Evolutionary conservation across 2,888 invertebrate genomes (phyloP).

Genomic region (Drosophila buzzatii): DNA sequence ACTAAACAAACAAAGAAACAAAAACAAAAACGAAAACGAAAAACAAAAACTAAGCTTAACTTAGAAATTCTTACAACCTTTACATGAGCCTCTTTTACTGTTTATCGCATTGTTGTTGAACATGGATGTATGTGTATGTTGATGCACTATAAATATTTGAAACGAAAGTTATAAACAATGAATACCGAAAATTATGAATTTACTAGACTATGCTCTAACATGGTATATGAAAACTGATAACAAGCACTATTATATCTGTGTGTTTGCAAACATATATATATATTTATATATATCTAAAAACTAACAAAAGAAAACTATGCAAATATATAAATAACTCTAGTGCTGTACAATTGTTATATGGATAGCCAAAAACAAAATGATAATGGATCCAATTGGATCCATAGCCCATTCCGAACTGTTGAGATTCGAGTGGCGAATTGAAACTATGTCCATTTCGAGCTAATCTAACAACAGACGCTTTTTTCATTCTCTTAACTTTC

Average conservation of each 20-base stretch:
- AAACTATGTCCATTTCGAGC: slow-evolving; percentile 24
- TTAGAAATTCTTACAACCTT: slow-evolving; percentile 49
- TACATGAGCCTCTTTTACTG: slow-evolving; percentile 38
- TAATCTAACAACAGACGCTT: slow-evolving; percentile 38
- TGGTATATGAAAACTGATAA: slow-evolving; percentile 52
- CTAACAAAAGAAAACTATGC: slow-evolving; percentile 21
- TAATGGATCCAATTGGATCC: slow-evolving; percentile 6
- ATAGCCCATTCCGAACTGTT: slow-evolving; percentile 28
- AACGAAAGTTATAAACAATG: slow-evolving; percentile 33
- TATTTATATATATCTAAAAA: slow-evolving; percentile 6
- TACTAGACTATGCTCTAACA: slow-evolving; percentile 75
- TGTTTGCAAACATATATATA: slow-evolving; percentile 20
- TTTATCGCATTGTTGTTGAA: slow-evolving; percentile 48
- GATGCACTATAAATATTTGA: slow-evolving; percentile 33
- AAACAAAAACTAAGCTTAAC: slow-evolving; percentile 30
- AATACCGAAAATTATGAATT: slow-evolving; percentile 80
- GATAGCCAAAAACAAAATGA: slow-evolving; percentile 33
- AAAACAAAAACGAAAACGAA: too few relatives aligned
- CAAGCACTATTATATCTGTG: slow-evolving; percentile 26
- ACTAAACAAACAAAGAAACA: slow-evolving; percentile 10
- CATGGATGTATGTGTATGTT: slow-evolving; percentile 31
- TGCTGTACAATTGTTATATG: slow-evolving; percentile 60
- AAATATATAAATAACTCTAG: slow-evolving; percentile 28
- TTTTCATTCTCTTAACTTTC: slow-evolving; percentile 46
- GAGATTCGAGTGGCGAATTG: slow-evolving; percentile 2